Conservation (phyloP, 2,113 vertebrate species). For the Caracal caracal region DNA sequence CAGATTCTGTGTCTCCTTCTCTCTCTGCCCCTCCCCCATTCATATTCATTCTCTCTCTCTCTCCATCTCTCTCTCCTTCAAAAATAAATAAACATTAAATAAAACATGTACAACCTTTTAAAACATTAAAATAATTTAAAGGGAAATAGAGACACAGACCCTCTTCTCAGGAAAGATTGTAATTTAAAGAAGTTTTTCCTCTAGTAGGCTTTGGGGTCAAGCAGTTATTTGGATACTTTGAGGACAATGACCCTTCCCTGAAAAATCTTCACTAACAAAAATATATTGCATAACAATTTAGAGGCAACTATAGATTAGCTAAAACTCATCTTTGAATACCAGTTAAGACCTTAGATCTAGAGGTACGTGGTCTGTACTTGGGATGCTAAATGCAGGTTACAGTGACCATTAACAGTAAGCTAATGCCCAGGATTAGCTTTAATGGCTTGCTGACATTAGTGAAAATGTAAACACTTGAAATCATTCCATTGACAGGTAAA, state of each 20-base stretch:
- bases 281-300: background rate
- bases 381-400: constrained; percentile 41
- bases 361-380: background rate
- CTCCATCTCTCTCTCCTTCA: too few relatives aligned
- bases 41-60: too few relatives aligned
- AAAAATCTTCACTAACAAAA: background rate
- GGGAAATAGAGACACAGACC: background rate
- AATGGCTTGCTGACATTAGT: constrained; percentile 50
- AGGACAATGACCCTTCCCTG: background rate
- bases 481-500: constrained; percentile 39
- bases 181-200: background rate
- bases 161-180: background rate
- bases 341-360: background rate
- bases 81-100: too few relatives aligned
- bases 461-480: constrained; percentile 49
- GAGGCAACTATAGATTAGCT: background rate
- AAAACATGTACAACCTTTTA: too few relatives aligned
- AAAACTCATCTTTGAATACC: background rate
- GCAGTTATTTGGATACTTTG: background rate
- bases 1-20: too few relatives aligned
- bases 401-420: constrained; percentile 21
- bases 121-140: background rate
- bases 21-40: too few relatives aligned
- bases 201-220: background rate
- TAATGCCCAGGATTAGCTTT: background rate